Evolutionary conservation across 1,140 invertebrate genomes (phyloP), one percentile per base, ranked within the genome.

Genomic region (Platorchestia sp.): DNA sequence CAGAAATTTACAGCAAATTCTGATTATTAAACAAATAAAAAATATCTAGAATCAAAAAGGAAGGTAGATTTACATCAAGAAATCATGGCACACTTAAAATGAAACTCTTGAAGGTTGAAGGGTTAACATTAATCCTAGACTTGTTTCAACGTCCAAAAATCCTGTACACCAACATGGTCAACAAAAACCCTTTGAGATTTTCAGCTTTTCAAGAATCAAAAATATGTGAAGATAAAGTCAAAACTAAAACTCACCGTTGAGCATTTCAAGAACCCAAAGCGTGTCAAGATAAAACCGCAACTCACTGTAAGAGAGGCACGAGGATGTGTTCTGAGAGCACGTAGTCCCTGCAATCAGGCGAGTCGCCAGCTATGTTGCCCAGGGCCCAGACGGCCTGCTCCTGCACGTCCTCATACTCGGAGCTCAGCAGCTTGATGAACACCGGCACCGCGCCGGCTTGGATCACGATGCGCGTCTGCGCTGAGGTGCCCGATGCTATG

Each of bases 311-410:
- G n/a, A 99, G 97, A 86, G 99, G 99, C 96, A 98, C 97, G 53
- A 99, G 97, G 95, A 99, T 98, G 95, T 96, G 96, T 96, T 98
- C 98, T 96, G 98, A 98, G 16, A 99, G 97, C 96, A 99, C 99
- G 97, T 98, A 98, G 97, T 99, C 99, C 96, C 99, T 98, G 97
- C 98, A 99, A 96, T 98, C 98, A 45, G 99, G 98, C 95, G 99
- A 99, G 97, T 99, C 99, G 45, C 99, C 99, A 95, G 99, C 99
- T 97, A 99, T 99, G 97, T 99, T 99, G 95, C 99, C 99, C 91
- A 99, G 97, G 75, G 99, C 99, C 99, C 99, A 99, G 86, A 99
- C 99, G 90, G 99, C 99, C 97, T 99, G 98, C 97, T 99, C 99
- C 97, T 99, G 98, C 14, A 99, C 99, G 97, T 99, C 99, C 97